Evolutionary conservation across 2,888 invertebrate species (phyloP).

Genomic region (Chrysomela aeneicollis): DNA sequence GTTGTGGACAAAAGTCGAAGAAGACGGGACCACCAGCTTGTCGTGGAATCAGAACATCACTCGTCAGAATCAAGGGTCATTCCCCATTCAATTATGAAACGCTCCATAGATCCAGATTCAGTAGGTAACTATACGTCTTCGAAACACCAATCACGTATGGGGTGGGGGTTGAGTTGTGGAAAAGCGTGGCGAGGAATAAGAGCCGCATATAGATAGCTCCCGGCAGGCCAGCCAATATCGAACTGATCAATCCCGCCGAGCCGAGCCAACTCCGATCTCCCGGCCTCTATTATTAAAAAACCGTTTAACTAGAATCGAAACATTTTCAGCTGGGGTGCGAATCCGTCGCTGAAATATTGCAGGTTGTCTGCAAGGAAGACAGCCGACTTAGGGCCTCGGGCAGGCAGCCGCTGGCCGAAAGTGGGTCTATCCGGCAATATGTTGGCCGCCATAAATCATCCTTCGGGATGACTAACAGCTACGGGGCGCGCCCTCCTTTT

Average conservation of each 20-base stretch:
- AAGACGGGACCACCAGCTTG: too few relatives aligned
- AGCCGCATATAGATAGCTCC: neutral
- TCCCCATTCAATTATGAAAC: too few relatives aligned
- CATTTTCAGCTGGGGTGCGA: conserved; percentile 37
- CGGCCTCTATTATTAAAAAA: conserved; percentile 31
- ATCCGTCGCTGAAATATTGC: conserved; percentile 37
- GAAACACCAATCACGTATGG: too few relatives aligned
- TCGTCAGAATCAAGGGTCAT: too few relatives aligned
- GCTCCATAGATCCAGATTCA: too few relatives aligned
- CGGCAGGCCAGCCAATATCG: neutral
- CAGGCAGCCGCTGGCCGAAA: conserved; percentile 48
- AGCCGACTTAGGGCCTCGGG: conserved; percentile 37
- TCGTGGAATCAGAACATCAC: too few relatives aligned
- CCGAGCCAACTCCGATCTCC: neutral
- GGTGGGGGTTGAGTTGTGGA: too few relatives aligned
- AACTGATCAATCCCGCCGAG: neutral
- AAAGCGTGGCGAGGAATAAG: too few relatives aligned
- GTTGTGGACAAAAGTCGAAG: too few relatives aligned
- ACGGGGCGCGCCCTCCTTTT: conserved; percentile 58
- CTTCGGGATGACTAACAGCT: conserved; percentile 65
- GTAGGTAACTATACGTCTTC: too few relatives aligned
- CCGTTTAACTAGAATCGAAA: conserved; percentile 31
- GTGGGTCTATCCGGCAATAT: conserved; percentile 60
- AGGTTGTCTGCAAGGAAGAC: conserved; percentile 38
- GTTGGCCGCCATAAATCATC: conserved; percentile 65